A percentile compares a stretch with the other conserved stretches of the same genome.
phyloP scores from a whole-genome alignment of 2,888 invertebrate genomes.

The Helleia helle region DNA sequence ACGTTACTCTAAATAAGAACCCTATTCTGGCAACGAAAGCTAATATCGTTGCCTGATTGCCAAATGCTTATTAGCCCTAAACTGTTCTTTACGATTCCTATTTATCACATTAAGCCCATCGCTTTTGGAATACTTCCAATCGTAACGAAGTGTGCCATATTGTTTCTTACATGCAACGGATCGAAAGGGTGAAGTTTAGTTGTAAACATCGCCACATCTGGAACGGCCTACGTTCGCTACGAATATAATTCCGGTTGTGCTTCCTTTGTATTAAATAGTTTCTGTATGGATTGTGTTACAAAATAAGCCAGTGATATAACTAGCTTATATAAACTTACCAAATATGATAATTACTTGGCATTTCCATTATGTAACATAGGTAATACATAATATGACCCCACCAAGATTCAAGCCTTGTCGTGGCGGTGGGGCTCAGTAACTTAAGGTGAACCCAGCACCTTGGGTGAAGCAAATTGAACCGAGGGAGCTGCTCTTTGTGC shows the following conservation, averaged over 20 bases:
- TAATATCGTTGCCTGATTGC: constrained; percentile 19
- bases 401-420: too few relatives aligned
- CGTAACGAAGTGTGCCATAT: constrained; percentile 15
- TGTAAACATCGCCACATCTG: constrained; percentile 16
- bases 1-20: constrained; percentile 11
- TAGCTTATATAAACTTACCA: too few relatives aligned
- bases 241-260: background rate
- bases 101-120: constrained; percentile 16
- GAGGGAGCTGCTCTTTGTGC: too few relatives aligned
- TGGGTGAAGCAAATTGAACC: too few relatives aligned
- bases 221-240: background rate
- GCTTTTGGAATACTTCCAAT: constrained; percentile 18
- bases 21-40: constrained; percentile 16
- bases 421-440: too few relatives aligned
- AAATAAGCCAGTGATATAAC: background rate
- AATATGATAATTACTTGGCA: too few relatives aligned
- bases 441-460: too few relatives aligned
- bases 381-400: too few relatives aligned
- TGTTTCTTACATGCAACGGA: constrained; percentile 15
- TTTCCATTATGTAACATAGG: too few relatives aligned
- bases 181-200: constrained; percentile 16
- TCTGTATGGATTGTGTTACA: too few relatives aligned
- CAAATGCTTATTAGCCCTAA: constrained; percentile 20
- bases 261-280: background rate
- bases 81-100: constrained; percentile 16